phyloP scores from a whole-genome alignment of 2,888 invertebrate species.

The Sphaerophoria taeniata region DNA sequence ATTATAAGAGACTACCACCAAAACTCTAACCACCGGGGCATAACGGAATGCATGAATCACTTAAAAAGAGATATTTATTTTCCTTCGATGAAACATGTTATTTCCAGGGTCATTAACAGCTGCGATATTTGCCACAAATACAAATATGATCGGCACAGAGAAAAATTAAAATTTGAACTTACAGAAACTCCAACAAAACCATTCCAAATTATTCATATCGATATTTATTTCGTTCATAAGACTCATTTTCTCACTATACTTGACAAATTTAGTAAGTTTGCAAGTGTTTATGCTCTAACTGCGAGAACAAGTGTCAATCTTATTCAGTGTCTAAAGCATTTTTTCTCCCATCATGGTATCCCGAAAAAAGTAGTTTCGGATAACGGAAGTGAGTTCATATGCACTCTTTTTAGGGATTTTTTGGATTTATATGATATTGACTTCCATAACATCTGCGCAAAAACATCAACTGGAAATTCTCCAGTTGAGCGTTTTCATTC shows the following conservation, averaged over 20 bases:
- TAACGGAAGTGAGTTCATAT: constrained; percentile 17
- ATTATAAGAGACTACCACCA: constrained; percentile 25
- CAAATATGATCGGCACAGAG: constrained; percentile 51
- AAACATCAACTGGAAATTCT: constrained; percentile 60
- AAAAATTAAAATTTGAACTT: constrained; percentile 40
- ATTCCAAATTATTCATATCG: constrained; percentile 41
- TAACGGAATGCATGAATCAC: constrained; percentile 17
- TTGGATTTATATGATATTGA: constrained; percentile 2
- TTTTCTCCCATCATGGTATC: constrained; percentile 11
- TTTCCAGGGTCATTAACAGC: constrained; percentile 42
- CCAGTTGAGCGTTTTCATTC: constrained; percentile 67
- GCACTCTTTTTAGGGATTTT: constrained; percentile 12
- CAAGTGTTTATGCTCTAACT: constrained; percentile 2
- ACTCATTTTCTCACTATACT: constrained; percentile 51
- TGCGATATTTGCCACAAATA: constrained; percentile 41
- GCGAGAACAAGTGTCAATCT: too few relatives aligned
- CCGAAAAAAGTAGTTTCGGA: constrained; percentile 3
- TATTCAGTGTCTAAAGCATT: too few relatives aligned
- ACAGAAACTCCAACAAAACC: constrained; percentile 41
- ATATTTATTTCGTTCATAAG: constrained; percentile 51
- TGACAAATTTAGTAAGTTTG: constrained; percentile 61
- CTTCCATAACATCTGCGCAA: constrained; percentile 42
- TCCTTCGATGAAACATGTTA: constrained; percentile 33
- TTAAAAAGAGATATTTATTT: constrained; percentile 38
- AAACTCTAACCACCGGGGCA: constrained; percentile 44